A percentile compares a stretch with the other conserved stretches of the same genome.
phyloP scores from a whole-genome alignment of 2,888 invertebrate genomes.

The Capitulum mitella region DNA sequence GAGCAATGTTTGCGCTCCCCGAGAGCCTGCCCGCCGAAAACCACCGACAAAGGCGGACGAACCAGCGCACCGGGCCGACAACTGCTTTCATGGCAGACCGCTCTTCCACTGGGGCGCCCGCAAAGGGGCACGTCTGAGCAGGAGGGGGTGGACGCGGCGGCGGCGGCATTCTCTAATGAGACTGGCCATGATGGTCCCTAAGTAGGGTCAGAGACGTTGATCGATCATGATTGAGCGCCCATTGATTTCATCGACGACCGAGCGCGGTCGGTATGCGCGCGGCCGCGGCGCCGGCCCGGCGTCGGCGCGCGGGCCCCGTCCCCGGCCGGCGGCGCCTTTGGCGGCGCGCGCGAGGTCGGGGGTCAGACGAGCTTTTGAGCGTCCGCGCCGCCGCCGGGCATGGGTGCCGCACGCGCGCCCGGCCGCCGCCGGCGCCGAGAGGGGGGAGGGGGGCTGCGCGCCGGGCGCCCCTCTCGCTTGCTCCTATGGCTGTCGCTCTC shows the following conservation, averaged over 20 bases:
- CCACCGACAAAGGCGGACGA: neutral
- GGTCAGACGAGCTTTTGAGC: neutral
- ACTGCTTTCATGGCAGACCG: neutral
- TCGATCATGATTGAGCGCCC: conserved; percentile 23
- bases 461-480: neutral
- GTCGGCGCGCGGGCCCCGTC: neutral
- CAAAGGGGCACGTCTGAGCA: neutral
- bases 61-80: neutral
- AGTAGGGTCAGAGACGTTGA: conserved; percentile 25
- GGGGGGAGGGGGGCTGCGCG: neutral
- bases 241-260: conserved; percentile 16
- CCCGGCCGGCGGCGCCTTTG: neutral
- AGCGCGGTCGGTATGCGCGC: neutral
- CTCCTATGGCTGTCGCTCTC: neutral
- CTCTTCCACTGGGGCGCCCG: neutral
- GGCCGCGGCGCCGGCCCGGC: neutral
- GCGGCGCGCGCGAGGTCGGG: neutral
- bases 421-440: neutral
- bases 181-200: conserved; percentile 15
- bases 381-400: neutral
- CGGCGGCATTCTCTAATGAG: conserved; percentile 20
- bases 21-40: neutral
- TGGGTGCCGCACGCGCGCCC: neutral
- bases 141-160: neutral
- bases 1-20: neutral